Conservation (phyloP, 2,888 invertebrate genomes). For the Plebejus anna region DNA sequence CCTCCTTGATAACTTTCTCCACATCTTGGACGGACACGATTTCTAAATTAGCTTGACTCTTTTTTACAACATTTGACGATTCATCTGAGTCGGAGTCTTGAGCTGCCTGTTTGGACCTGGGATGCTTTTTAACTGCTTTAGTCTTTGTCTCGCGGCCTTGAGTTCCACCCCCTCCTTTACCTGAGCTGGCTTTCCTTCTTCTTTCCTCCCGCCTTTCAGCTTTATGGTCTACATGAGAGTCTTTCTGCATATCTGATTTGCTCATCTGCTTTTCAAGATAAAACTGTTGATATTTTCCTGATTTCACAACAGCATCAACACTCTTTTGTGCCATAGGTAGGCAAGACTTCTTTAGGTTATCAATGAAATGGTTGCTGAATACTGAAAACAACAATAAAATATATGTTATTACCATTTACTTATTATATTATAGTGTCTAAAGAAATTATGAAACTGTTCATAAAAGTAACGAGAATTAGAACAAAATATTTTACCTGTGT, state of each 20-base stretch:
- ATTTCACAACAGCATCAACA: slow-evolving; percentile 84
- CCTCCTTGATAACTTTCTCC: slow-evolving; percentile 79
- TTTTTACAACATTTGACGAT: slow-evolving; percentile 60
- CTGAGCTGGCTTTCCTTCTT: slow-evolving; percentile 90
- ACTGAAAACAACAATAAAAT: slow-evolving; percentile 55
- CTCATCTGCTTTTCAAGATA: slow-evolving; percentile 83
- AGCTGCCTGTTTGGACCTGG: slow-evolving; percentile 73
- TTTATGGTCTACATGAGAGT: slow-evolving; percentile 71
- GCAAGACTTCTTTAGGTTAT: slow-evolving; percentile 84
- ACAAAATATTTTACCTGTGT: slow-evolving; percentile 65
- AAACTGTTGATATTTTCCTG: slow-evolving; percentile 87
- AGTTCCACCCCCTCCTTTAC: slow-evolving; percentile 94
- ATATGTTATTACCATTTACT: not conserved
- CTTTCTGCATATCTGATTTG: slow-evolving; percentile 59
- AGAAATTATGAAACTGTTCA: not conserved
- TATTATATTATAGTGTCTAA: not conserved
- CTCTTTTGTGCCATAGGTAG: slow-evolving; percentile 82
- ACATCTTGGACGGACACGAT: slow-evolving; percentile 85
- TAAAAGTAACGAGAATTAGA: not conserved
- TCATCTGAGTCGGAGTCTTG: slow-evolving; percentile 86
- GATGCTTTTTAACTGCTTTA: slow-evolving; percentile 93
- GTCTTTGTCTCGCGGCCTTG: slow-evolving; percentile 98
- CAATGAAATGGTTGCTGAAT: slow-evolving; percentile 84
- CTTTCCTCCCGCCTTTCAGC: slow-evolving; percentile 92
- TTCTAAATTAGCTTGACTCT: slow-evolving; percentile 73